A percentile compares a stretch with the other conserved stretches of the same genome.
Conservation (phyloP, 2,888 invertebrate genomes). For the Heliconius cydno region DNA sequence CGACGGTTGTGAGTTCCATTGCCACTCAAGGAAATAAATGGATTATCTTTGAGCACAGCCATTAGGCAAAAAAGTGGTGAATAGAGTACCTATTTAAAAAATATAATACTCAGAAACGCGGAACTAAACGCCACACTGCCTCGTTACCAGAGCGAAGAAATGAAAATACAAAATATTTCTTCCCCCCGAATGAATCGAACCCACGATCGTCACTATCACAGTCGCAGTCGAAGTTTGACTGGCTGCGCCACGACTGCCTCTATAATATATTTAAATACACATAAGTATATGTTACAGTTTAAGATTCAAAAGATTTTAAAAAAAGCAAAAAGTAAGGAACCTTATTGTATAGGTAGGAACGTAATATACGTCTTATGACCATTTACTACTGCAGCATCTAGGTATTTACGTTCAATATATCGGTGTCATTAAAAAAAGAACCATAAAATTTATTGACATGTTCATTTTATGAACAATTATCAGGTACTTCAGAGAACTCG, state of each 20-base stretch:
- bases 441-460: slow-evolving; percentile 10
- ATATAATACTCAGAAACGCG: too few species aligned
- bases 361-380: neutral
- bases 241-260: too few species aligned
- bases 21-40: too few species aligned
- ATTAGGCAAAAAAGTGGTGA: too few species aligned
- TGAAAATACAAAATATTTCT: neutral
- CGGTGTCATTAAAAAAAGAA: neutral
- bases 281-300: neutral
- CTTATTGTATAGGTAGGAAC: neutral
- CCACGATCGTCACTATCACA: neutral
- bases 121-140: too few species aligned
- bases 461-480: slow-evolving; percentile 7
- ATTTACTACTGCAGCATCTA: neutral
- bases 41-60: too few species aligned
- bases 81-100: too few species aligned
- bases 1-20: too few species aligned
- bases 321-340: neutral
- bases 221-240: neutral
- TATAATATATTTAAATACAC: too few species aligned
- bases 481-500: neutral
- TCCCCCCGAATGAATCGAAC: neutral
- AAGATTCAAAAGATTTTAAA: neutral
- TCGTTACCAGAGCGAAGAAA: neutral
- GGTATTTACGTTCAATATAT: neutral